Percentiles rank a stretch among this genome's conserved stretches.
Evolutionary conservation across 2,113 vertebrate genomes (phyloP).

Genomic region (Scophthalmus maximus): DNA sequence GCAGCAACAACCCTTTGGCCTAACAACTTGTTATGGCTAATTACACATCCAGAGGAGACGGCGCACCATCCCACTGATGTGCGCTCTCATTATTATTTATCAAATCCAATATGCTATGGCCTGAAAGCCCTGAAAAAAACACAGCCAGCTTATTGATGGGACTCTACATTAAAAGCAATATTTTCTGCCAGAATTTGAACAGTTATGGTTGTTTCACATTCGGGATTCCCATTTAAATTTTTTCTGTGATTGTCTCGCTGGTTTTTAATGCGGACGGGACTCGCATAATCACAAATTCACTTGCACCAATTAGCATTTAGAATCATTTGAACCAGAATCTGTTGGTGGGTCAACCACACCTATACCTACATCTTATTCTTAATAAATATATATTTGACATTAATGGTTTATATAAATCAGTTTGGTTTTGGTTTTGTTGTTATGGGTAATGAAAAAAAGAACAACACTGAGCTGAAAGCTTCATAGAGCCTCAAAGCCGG

Average conservation of each 20-base stretch:
- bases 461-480: not conserved
- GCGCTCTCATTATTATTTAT: not conserved
- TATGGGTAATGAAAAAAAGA: not conserved
- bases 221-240: no score
- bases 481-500: not conserved
- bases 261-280: no score
- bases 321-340: not conserved
- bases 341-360: not conserved
- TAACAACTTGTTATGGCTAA: slow-evolving; percentile 5
- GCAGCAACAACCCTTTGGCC: not conserved
- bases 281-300: not conserved
- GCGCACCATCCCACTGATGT: not conserved
- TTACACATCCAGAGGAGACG: slow-evolving; percentile 4
- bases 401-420: not conserved
- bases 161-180: not conserved
- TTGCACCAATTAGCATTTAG: not conserved
- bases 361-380: not conserved
- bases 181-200: not conserved
- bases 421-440: no score
- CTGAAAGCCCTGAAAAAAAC: not conserved
- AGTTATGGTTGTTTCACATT: no score
- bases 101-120: not conserved
- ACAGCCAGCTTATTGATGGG: not conserved
- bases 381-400: no score
- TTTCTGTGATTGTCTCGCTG: no score